A percentile compares a stretch with the other conserved stretches of the same genome.
These are phyloP conservation scores for Nothura maculosa DNA, from an alignment of 2,797 vertebrate species.

Conservation along the genomic window DNA sequence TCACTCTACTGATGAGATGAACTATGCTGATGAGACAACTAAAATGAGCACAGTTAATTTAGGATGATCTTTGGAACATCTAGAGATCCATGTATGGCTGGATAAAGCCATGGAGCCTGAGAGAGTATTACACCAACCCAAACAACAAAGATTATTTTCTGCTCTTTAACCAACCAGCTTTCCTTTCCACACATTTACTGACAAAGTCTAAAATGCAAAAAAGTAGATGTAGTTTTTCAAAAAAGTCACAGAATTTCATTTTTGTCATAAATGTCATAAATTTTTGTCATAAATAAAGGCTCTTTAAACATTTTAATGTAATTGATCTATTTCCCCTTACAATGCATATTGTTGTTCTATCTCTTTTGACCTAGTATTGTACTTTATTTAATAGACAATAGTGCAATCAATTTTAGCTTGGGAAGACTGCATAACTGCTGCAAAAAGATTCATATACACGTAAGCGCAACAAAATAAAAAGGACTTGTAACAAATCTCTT, in stretches of 20 bases:
- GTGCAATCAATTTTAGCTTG: background rate
- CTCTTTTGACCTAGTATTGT: background rate
- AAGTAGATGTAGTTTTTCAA: background rate
- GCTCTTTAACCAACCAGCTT: background rate
- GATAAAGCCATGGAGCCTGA: background rate
- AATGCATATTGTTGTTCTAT: background rate
- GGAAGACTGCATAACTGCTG: background rate
- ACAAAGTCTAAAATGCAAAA: background rate
- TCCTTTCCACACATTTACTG: background rate
- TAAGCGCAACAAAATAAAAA: background rate
- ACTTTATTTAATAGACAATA: background rate
- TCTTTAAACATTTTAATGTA: background rate
- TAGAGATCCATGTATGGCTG: background rate
- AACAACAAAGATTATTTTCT: background rate
- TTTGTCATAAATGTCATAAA: background rate
- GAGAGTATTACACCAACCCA: background rate
- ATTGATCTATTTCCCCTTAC: background rate
- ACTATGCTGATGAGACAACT: conserved; percentile 64
- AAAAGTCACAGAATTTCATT: background rate
- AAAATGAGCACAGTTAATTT: conserved; percentile 25
- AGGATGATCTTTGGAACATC: background rate
- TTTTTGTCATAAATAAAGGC: background rate
- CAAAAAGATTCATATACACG: background rate
- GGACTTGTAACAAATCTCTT: conserved; percentile 3
- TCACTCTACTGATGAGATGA: conserved; percentile 41